Percentiles rank a stretch among this genome's conserved stretches.
Evolutionary conservation across 2,888 invertebrate genomes (phyloP).

Genomic region (Alcis repandata): DNA sequence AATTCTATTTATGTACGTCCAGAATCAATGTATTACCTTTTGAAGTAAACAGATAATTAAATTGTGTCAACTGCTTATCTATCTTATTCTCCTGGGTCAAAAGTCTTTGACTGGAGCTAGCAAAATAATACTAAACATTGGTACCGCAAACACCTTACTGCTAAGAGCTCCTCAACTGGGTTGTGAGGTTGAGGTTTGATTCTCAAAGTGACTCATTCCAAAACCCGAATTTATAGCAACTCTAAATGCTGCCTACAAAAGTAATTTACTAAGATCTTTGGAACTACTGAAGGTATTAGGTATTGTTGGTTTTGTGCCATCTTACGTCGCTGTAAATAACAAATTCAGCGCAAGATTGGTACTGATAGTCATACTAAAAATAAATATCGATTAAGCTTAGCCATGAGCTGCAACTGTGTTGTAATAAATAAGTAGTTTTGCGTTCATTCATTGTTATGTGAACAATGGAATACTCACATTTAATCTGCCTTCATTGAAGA

Average conservation of each 20-base stretch:
- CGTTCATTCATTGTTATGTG: too few relatives aligned
- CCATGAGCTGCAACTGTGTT: background rate
- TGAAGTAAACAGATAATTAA: constrained; percentile 58
- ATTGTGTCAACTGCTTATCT: constrained; percentile 63
- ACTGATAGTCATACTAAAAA: background rate
- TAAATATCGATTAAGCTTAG: background rate
- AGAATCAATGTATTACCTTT: constrained; percentile 42
- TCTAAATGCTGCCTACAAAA: too few relatives aligned
- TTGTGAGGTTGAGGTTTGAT: too few relatives aligned
- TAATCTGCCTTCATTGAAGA: background rate
- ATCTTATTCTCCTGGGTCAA: constrained; percentile 53
- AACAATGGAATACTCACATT: constrained; percentile 1
- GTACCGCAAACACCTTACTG: background rate
- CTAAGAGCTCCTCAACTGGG: too few relatives aligned
- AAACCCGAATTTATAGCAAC: too few relatives aligned
- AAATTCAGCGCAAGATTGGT: background rate
- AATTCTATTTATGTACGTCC: constrained; percentile 10
- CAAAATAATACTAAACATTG: background rate
- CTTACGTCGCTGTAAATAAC: background rate
- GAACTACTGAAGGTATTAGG: too few relatives aligned
- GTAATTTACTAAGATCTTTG: too few relatives aligned
- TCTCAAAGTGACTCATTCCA: too few relatives aligned
- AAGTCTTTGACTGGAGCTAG: constrained; percentile 52
- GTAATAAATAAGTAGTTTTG: background rate
- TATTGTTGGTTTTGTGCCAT: too few relatives aligned